phyloP scores from a whole-genome alignment of 2,113 vertebrate genomes.

The Oriolus oriolus region DNA sequence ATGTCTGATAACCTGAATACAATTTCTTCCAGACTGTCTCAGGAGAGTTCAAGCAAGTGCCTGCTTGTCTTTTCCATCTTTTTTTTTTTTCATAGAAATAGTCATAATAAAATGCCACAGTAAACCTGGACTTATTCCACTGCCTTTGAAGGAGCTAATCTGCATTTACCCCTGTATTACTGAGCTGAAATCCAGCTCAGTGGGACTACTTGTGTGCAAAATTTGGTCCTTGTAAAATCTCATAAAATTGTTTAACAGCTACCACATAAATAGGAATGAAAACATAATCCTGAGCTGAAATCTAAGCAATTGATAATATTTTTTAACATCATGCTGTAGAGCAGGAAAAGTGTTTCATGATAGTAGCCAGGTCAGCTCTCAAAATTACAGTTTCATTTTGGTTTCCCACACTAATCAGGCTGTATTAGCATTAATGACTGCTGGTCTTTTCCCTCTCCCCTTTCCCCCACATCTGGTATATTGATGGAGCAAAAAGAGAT shows the following conservation, averaged over 20 bases:
- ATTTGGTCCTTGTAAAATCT: constrained; percentile 23
- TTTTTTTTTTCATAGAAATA: background rate
- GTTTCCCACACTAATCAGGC: background rate
- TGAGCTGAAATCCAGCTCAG: constrained; percentile 23
- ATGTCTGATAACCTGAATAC: background rate
- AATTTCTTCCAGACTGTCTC: background rate
- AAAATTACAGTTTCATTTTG: background rate
- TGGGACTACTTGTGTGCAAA: background rate
- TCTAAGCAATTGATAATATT: background rate
- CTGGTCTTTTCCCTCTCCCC: background rate
- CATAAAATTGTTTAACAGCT: constrained; percentile 8
- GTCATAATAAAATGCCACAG: background rate
- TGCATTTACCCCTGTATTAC: background rate
- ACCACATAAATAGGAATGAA: constrained; percentile 10
- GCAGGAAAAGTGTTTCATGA: background rate
- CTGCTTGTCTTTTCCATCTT: background rate
- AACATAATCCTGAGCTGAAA: constrained; percentile 1
- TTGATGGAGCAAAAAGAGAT: background rate
- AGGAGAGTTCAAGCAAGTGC: background rate
- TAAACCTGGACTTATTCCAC: background rate
- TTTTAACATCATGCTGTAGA: background rate
- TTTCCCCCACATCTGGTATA: background rate
- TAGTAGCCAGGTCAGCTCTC: background rate
- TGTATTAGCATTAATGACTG: background rate
- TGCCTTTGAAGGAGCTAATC: constrained; percentile 27